Conservation (phyloP, 2,888 invertebrate species). For the Dione vanillae region DNA sequence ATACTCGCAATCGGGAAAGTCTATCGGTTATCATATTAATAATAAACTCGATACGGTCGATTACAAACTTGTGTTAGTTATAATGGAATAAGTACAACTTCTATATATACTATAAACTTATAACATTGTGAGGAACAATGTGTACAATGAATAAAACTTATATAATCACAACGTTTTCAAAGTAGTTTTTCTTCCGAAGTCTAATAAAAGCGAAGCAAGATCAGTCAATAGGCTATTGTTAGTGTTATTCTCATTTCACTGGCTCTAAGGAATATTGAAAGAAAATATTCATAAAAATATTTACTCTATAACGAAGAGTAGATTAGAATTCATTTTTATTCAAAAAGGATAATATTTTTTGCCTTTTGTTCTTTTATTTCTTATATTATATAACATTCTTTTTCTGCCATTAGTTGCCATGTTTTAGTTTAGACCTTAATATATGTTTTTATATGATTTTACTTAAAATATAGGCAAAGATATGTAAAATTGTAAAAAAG, state of each 20-base stretch:
- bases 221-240: slow-evolving; percentile 17
- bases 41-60: slow-evolving; percentile 45
- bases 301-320: background rate
- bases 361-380: background rate
- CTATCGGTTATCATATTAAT: slow-evolving; percentile 40
- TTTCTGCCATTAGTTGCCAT: background rate
- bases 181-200: slow-evolving; percentile 6
- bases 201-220: slow-evolving; percentile 3
- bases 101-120: background rate
- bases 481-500: too few relatives aligned
- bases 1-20: slow-evolving; percentile 37
- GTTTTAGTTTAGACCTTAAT: too few relatives aligned
- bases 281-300: slow-evolving; percentile 1
- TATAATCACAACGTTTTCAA: slow-evolving; percentile 5
- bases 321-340: background rate
- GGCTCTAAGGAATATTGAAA: slow-evolving; percentile 8
- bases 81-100: slow-evolving; percentile 11
- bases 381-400: background rate
- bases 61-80: slow-evolving; percentile 29
- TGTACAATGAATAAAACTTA: background rate
- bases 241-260: background rate
- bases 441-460: too few relatives aligned
- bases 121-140: background rate
- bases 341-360: background rate
- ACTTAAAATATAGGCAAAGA: too few relatives aligned